A percentile compares a stretch with the other conserved stretches of the same genome.
These are phyloP conservation scores for Cardiocondyla obscurior DNA, from an alignment of 1,140 invertebrate species.

Conservation along the genomic window DNA sequence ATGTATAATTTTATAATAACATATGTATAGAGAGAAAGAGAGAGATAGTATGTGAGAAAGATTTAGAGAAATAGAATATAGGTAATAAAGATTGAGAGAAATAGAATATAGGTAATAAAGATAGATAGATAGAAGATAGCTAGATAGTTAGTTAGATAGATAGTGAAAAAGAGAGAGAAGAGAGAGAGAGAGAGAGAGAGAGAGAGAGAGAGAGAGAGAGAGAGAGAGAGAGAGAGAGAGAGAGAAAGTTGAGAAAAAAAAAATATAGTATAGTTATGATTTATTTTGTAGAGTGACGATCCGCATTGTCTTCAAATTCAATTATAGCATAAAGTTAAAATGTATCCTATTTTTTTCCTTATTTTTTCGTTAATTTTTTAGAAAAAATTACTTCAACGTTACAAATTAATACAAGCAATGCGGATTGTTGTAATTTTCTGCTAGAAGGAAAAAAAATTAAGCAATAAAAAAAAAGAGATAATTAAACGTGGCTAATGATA, in stretches of 20 bases:
- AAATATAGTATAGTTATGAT: slow-evolving; percentile 34
- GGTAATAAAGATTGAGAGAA: no score
- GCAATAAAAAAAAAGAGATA: slow-evolving; percentile 32
- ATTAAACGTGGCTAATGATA: slow-evolving; percentile 37
- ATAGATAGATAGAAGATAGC: no score
- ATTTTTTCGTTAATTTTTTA: background rate
- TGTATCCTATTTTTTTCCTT: background rate
- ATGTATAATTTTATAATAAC: slow-evolving; percentile 47
- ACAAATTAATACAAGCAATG: background rate
- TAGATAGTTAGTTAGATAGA: no score
- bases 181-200: slow-evolving; percentile 52
- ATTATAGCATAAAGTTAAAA: background rate
- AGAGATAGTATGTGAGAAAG: slow-evolving; percentile 55
- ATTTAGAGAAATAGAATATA: slow-evolving; percentile 54
- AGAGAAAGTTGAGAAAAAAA: slow-evolving; percentile 8
- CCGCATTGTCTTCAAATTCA: background rate
- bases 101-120: no score
- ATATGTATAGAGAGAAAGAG: slow-evolving; percentile 57
- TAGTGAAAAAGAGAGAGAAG: slow-evolving; percentile 56
- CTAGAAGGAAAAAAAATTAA: slow-evolving; percentile 28
- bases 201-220: slow-evolving; percentile 44
- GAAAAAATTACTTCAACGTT: background rate
- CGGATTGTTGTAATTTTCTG: background rate
- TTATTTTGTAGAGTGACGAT: slow-evolving; percentile 26
- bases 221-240: slow-evolving; percentile 39